A percentile compares a stretch with the other conserved stretches of the same genome.
Conservation (phyloP, 1,140 invertebrate genomes). For the Telenomus remus region DNA sequence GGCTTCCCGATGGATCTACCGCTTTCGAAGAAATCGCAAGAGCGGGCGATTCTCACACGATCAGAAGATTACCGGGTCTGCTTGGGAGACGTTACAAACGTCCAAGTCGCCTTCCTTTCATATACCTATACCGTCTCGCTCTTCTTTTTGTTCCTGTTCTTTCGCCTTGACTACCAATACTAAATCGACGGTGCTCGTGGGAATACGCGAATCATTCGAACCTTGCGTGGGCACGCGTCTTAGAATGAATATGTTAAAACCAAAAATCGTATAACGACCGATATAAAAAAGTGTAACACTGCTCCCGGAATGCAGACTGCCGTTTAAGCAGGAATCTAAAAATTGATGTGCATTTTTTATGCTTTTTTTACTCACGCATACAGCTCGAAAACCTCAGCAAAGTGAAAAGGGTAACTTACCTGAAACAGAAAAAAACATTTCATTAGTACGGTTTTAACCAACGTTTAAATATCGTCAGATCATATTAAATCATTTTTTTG, state of each 20-base stretch:
- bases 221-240: conserved; percentile 24
- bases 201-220: conserved; percentile 37
- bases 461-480: too few species aligned
- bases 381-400: too few species aligned
- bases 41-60: conserved; percentile 57
- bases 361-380: too few species aligned
- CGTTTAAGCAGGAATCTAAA: too few species aligned
- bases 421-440: conserved; percentile 10
- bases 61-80: conserved; percentile 54
- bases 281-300: not conserved
- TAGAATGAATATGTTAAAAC: conserved; percentile 3
- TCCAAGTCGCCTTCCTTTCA: too few species aligned
- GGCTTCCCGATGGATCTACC: too few species aligned
- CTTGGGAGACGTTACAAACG: conserved; percentile 12
- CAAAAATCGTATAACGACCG: not conserved
- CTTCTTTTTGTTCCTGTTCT: conserved; percentile 24
- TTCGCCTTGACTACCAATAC: conserved; percentile 32
- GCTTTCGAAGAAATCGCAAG: conserved; percentile 54
- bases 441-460: too few species aligned
- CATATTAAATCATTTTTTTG: too few species aligned
- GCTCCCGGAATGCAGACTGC: too few species aligned
- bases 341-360: too few species aligned
- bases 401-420: too few species aligned
- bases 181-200: conserved; percentile 30
- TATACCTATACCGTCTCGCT: too few species aligned